phyloP scores from a whole-genome alignment of 2,888 invertebrate species.

The Parasteatoda lunata region DNA sequence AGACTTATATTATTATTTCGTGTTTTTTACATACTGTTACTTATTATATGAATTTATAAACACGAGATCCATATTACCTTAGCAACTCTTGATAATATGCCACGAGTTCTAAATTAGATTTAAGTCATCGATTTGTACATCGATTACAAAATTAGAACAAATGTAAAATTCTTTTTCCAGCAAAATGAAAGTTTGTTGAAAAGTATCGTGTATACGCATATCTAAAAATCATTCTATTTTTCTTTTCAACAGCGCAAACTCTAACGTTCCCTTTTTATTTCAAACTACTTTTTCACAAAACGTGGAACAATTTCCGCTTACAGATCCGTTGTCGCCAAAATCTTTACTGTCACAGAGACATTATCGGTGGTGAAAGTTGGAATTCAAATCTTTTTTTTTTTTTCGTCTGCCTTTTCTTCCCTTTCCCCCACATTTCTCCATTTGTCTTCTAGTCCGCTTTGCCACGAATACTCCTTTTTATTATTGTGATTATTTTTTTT shows the following conservation, averaged over 20 bases:
- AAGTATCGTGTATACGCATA: slow-evolving; percentile 41
- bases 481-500: slow-evolving; percentile 43
- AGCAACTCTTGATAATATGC: too few relatives aligned
- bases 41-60: too few relatives aligned
- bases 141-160: too few relatives aligned
- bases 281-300: slow-evolving; percentile 3
- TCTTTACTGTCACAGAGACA: slow-evolving; percentile 62
- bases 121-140: too few relatives aligned
- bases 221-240: slow-evolving; percentile 44
- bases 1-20: too few relatives aligned
- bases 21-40: too few relatives aligned
- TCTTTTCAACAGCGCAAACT: slow-evolving; percentile 31
- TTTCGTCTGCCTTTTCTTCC: slow-evolving; percentile 8
- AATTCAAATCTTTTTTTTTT: slow-evolving; percentile 51
- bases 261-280: slow-evolving; percentile 26
- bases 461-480: slow-evolving; percentile 36
- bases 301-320: slow-evolving; percentile 47
- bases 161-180: neutral
- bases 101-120: too few relatives aligned
- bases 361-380: slow-evolving; percentile 59
- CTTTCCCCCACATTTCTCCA: slow-evolving; percentile 25
- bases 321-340: slow-evolving; percentile 56
- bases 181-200: neutral
- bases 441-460: slow-evolving; percentile 41
- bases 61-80: too few relatives aligned